These are phyloP conservation scores for Drosophila kohkoa DNA, from an alignment of 1,140 invertebrate genomes.

Conservation along the genomic window DNA sequence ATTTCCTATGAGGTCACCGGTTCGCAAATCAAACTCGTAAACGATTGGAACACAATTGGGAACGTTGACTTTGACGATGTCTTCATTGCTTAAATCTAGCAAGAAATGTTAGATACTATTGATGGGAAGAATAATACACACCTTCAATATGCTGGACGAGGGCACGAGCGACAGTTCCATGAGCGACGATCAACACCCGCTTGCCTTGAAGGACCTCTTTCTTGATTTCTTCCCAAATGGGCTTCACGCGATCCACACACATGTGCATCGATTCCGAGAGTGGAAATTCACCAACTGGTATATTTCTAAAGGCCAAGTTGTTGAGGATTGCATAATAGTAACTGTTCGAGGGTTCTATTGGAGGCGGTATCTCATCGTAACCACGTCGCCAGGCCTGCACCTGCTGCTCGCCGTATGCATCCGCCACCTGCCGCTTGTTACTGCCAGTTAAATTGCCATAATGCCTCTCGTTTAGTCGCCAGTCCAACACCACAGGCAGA, in stretches of 20 bases:
- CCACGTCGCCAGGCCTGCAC: slow-evolving; percentile 89
- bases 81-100: slow-evolving; percentile 87
- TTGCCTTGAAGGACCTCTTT: slow-evolving; percentile 88
- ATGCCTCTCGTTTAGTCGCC: slow-evolving; percentile 91
- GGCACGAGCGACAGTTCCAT: slow-evolving; percentile 90
- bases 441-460: slow-evolving; percentile 90
- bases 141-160: slow-evolving; percentile 90
- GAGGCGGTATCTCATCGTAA: slow-evolving; percentile 88
- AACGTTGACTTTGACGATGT: slow-evolving; percentile 89
- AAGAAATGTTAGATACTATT: neutral
- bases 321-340: slow-evolving; percentile 87
- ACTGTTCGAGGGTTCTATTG: slow-evolving; percentile 86
- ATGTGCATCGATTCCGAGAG: slow-evolving; percentile 89
- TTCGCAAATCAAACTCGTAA: slow-evolving; percentile 87
- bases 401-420: slow-evolving; percentile 89
- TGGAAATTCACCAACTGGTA: slow-evolving; percentile 86
- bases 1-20: slow-evolving; percentile 87
- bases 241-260: slow-evolving; percentile 87
- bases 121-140: slow-evolving; percentile 42
- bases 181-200: slow-evolving; percentile 88
- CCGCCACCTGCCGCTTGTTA: slow-evolving; percentile 90
- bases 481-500: slow-evolving; percentile 87
- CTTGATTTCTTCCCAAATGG: slow-evolving; percentile 89
- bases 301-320: slow-evolving; percentile 85
- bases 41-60: slow-evolving; percentile 91